Conservation (phyloP, 2,113 vertebrate genomes). For the Callopanchax toddi region DNA sequence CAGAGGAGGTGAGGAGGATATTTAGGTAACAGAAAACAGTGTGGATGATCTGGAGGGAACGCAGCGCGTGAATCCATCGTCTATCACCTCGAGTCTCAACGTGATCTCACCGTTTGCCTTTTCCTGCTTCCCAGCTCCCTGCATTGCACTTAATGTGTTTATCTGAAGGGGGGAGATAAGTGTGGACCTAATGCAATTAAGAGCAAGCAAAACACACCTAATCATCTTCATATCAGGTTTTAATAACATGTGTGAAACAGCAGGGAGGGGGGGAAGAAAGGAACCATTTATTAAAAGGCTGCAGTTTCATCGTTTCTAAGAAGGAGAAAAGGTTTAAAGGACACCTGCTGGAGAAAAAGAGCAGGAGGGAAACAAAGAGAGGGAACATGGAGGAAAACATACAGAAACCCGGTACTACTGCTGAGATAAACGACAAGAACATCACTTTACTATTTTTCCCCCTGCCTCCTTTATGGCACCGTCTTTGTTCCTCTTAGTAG, state of each 20-base stretch:
- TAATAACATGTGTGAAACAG: conserved; percentile 7
- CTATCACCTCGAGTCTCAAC: conserved; percentile 24
- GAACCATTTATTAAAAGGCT: neutral
- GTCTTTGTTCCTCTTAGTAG: conserved; percentile 47
- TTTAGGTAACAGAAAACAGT: conserved; percentile 25
- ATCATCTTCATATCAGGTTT: conserved; percentile 17
- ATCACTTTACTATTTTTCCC: conserved; percentile 37
- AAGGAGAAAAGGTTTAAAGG: conserved; percentile 47
- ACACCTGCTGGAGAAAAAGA: conserved; percentile 34
- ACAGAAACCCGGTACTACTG: conserved; percentile 40
- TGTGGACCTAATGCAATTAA: conserved; percentile 40
- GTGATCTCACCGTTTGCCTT: conserved; percentile 54
- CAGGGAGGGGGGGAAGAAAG: neutral
- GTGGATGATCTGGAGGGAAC: conserved; percentile 11
- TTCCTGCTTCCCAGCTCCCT: conserved; percentile 52
- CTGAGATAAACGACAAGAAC: conserved; percentile 66
- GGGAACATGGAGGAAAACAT: conserved; percentile 32
- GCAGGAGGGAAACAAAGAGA: neutral
- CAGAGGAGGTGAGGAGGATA: conserved; percentile 23
- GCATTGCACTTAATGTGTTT: conserved; percentile 22
- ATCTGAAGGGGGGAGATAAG: neutral
- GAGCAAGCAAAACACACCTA: conserved; percentile 25
- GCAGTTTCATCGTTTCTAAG: conserved; percentile 4
- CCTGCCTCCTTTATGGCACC: conserved; percentile 16
- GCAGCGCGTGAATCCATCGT: conserved; percentile 10